Evolutionary conservation across 2,797 vertebrate genomes (phyloP), one percentile per base, ranked within the genome.

Genomic region (Schizothorax lantsangensis): DNA sequence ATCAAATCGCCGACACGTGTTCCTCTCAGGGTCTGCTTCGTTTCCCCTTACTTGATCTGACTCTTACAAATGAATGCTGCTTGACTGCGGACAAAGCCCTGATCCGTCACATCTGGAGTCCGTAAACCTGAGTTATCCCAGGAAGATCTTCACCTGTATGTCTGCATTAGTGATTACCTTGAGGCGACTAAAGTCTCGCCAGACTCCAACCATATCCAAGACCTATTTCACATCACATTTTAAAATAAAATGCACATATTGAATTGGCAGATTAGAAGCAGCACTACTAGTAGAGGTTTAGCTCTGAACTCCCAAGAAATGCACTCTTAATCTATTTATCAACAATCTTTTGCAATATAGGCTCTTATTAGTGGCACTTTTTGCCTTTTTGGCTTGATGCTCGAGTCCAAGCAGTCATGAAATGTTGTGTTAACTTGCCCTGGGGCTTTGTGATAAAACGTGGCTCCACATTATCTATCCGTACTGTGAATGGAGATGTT

Each of bases 1-100:
- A 95, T 95, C 93, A 95, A 95, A 94, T 93, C 89, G 89, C 86
- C 88, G 62, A 91, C 94, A 95, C 92, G 91, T 94, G 92, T 95
- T 94, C 90, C 88, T 88, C 90, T 89, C 90, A 86, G 88, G 64
- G 54, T 86, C 91, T 84, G 74, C 84, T 84, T 62, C 45, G 89
- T 92, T 90, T 92, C 87, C 80, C 88, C 86, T 84, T 87, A 90
- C 91, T 93, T 93, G 89, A 93, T 92, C 88, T 93, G 84, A 86
- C 66, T 38, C 62, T 84, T 78, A 43, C 84, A 81, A 87, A 83
- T 83, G 45, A 87, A 84, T 64, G 26, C 49, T 36, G 79, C 23
- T 82, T 43, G 59, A 72, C 79, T 73, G 71, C 17, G 52, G 80
- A 52, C 77, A 23, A 81, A 83, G 81, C 40, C 81, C 52, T 78